Evolutionary conservation across 2,113 vertebrate species (phyloP).

Genomic region (Glareola pratincola): DNA sequence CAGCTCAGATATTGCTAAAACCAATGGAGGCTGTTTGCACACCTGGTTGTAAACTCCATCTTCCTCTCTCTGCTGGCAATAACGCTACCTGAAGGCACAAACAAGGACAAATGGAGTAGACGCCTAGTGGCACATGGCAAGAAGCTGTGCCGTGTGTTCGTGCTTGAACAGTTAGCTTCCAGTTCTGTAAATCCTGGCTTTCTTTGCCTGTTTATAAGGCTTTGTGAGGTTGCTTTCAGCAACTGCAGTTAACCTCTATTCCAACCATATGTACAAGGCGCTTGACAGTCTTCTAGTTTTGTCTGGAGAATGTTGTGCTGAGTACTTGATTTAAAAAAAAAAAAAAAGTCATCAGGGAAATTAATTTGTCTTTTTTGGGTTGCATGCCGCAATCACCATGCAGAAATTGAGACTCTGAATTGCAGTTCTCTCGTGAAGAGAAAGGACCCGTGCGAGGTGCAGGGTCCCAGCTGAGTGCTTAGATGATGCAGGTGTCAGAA

Average conservation of each 20-base stretch:
- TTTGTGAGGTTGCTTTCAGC: neutral
- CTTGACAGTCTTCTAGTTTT: neutral
- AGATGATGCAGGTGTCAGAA: conserved; percentile 25
- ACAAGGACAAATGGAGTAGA: neutral
- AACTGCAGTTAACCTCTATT: neutral
- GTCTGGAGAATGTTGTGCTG: neutral
- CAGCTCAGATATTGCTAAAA: neutral
- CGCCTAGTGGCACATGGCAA: neutral
- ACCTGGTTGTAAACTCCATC: neutral
- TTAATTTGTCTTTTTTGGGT: neutral
- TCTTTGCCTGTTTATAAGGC: neutral
- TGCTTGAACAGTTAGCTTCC: conserved; percentile 4
- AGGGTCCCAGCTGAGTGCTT: neutral
- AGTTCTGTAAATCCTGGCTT: neutral
- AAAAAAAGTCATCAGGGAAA: neutral
- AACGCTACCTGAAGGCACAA: conserved; percentile 7
- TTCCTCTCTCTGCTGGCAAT: neutral
- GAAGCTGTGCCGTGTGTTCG: neutral
- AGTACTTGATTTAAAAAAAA: neutral
- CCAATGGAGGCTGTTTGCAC: neutral
- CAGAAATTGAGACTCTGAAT: neutral
- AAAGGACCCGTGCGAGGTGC: neutral
- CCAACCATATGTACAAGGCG: neutral
- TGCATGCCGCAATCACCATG: neutral
- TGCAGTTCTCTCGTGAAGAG: neutral